A percentile compares a stretch with the other conserved stretches of the same genome.
Evolutionary conservation across 2,113 vertebrate species (phyloP).

Genomic region (Trogon surrucura): DNA sequence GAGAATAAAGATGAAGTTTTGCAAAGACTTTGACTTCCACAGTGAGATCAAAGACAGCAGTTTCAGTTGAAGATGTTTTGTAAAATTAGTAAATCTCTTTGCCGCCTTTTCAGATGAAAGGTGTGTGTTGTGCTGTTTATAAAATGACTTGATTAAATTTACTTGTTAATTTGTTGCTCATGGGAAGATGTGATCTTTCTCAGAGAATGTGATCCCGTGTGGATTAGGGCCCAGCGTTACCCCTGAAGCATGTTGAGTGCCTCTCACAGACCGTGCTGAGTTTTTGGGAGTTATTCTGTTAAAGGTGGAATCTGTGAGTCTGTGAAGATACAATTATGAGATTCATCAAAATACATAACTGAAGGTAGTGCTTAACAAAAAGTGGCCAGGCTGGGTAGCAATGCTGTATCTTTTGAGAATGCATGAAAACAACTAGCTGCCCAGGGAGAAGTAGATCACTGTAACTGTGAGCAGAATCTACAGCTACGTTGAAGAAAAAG

Average conservation of each 20-base stretch:
- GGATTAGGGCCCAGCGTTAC: neutral
- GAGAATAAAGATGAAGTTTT: conserved; percentile 2
- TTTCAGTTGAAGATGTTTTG: neutral
- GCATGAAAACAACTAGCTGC: neutral
- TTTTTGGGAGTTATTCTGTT: neutral
- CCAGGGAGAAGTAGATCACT: neutral
- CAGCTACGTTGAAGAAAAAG: neutral
- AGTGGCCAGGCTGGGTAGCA: neutral
- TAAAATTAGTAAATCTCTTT: neutral
- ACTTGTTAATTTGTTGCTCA: neutral
- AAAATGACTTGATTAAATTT: neutral
- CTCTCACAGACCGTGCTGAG: neutral
- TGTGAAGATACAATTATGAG: neutral
- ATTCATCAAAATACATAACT: neutral
- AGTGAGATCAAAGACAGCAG: neutral
- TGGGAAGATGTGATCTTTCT: neutral
- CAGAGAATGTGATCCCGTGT: neutral
- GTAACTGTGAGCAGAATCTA: neutral
- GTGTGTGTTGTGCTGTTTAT: neutral
- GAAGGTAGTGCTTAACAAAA: neutral
- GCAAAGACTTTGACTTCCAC: neutral
- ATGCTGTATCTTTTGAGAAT: neutral
- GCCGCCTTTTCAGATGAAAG: neutral
- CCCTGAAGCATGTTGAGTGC: neutral
- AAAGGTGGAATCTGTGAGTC: neutral